Evolutionary conservation across 2,113 vertebrate species (phyloP).

Genomic region (Emydura subglobosa): DNA sequence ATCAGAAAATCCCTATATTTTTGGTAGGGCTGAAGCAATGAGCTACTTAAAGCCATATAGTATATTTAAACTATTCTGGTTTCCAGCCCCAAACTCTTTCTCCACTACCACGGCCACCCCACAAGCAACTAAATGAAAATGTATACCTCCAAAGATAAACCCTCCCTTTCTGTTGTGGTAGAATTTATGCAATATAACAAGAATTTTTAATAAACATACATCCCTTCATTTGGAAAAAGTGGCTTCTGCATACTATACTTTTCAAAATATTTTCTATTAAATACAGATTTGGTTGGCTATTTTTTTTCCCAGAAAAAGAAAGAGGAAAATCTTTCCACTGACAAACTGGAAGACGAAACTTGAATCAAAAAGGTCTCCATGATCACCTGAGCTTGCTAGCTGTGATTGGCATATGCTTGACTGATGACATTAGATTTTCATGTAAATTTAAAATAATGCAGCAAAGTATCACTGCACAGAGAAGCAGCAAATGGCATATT

Average conservation of each 20-base stretch:
- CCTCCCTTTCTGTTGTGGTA: slow-evolving; percentile 38
- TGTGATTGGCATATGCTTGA: neutral
- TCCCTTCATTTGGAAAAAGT: slow-evolving; percentile 1
- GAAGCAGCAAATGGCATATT: neutral
- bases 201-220: slow-evolving; percentile 53
- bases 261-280: slow-evolving; percentile 65
- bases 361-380: neutral
- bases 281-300: slow-evolving; percentile 44
- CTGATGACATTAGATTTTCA: slow-evolving; percentile 3
- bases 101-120: neutral
- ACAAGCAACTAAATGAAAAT: slow-evolving; percentile 41
- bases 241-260: neutral
- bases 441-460: neutral
- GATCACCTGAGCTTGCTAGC: neutral
- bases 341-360: slow-evolving; percentile 34
- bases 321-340: slow-evolving; percentile 28
- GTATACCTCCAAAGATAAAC: slow-evolving; percentile 38
- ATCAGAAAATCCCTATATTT: slow-evolving; percentile 15
- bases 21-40: slow-evolving; percentile 44
- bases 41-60: slow-evolving; percentile 46
- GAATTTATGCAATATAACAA: slow-evolving; percentile 21
- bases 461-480: neutral
- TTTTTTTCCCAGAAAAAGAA: slow-evolving; percentile 3
- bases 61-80: slow-evolving; percentile 20
- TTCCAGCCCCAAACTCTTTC: slow-evolving; percentile 12